A percentile compares a stretch with the other conserved stretches of the same genome.
Evolutionary conservation across 35 echinoderm and acorn worm genomes (phyloP).

Genomic region (Eucidaris tribuloides): DNA sequence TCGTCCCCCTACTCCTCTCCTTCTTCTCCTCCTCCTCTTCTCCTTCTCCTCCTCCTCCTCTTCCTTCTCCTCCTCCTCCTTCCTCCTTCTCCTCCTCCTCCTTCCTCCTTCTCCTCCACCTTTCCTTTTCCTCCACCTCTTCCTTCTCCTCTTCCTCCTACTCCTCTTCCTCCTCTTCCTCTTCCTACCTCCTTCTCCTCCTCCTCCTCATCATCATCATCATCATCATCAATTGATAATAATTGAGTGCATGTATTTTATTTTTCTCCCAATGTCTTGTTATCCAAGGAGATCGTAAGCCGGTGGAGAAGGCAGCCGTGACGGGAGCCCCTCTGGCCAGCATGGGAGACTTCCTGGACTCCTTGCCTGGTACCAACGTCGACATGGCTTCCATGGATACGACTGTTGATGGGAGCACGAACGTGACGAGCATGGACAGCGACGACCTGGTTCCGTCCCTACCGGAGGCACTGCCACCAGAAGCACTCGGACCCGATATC

Average conservation of each 20-base stretch:
- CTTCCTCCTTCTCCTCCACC: not conserved
- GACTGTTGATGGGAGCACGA: slow-evolving; percentile 1
- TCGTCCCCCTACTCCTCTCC: too few relatives aligned
- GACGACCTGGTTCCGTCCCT: slow-evolving; percentile 72
- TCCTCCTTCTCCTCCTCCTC: too few relatives aligned
- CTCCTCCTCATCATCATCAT: not conserved
- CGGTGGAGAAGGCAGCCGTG: slow-evolving; percentile 9
- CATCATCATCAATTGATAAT: not conserved
- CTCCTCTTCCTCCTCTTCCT: not conserved
- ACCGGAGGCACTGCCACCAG: too few relatives aligned
- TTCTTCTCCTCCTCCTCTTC: too few relatives aligned
- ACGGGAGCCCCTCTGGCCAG: slow-evolving; percentile 1
- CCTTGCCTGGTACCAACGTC: slow-evolving; percentile 67
- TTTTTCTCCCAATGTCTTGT: not conserved
- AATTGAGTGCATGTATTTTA: not conserved
- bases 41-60: too few relatives aligned
- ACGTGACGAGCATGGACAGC: slow-evolving; percentile 55
- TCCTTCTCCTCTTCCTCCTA: not conserved
- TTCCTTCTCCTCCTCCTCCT: too few relatives aligned
- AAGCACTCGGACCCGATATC: slow-evolving; percentile 65
- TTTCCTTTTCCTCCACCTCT: not conserved
- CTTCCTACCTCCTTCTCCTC: not conserved
- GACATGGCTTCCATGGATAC: slow-evolving; percentile 71
- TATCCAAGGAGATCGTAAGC: slow-evolving; percentile 33
- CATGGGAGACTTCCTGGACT: slow-evolving; percentile 66